phyloP scores from a whole-genome alignment of 37 sponge, comb jelly and placozoan genomes.

The Halisarca cf. caerulea region DNA sequence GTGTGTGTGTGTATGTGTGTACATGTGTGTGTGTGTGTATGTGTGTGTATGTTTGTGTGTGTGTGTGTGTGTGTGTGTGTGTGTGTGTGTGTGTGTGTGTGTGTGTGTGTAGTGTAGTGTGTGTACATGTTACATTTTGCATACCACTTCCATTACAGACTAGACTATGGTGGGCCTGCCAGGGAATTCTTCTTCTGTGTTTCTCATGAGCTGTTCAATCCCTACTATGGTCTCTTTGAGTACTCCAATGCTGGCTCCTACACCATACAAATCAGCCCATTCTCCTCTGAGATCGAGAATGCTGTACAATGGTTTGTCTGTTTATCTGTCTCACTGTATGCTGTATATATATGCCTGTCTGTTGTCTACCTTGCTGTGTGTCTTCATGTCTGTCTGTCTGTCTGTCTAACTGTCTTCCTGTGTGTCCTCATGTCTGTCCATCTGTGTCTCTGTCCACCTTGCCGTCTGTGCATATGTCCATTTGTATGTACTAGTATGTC shows the following conservation, averaged over 20 bases:
- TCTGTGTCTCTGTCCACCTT: too few species aligned
- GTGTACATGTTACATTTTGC: neutral
- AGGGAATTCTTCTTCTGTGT: conserved; percentile 90
- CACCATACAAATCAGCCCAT: conserved; percentile 73
- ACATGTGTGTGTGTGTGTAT: too few species aligned
- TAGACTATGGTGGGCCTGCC: conserved; percentile 87
- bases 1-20: too few species aligned
- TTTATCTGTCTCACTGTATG: too few species aligned
- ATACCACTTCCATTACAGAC: conserved; percentile 16
- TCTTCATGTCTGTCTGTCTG: too few species aligned
- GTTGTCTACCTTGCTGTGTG: too few species aligned
- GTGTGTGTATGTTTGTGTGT: neutral
- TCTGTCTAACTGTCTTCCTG: too few species aligned
- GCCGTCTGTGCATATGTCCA: too few species aligned
- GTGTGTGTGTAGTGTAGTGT: neutral
- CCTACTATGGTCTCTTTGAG: conserved; percentile 90
- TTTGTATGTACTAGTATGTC: too few species aligned
- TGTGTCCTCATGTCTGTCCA: too few species aligned
- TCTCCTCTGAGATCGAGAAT: conserved; percentile 49
- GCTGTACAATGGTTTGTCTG: conserved; percentile 49
- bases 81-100: neutral
- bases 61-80: neutral
- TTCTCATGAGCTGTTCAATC: conserved; percentile 88
- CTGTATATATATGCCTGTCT: too few species aligned
- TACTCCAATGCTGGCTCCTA: conserved; percentile 84